Evolutionary conservation across 2,797 vertebrate species (phyloP).

Genomic region (Margarornis squamiger): DNA sequence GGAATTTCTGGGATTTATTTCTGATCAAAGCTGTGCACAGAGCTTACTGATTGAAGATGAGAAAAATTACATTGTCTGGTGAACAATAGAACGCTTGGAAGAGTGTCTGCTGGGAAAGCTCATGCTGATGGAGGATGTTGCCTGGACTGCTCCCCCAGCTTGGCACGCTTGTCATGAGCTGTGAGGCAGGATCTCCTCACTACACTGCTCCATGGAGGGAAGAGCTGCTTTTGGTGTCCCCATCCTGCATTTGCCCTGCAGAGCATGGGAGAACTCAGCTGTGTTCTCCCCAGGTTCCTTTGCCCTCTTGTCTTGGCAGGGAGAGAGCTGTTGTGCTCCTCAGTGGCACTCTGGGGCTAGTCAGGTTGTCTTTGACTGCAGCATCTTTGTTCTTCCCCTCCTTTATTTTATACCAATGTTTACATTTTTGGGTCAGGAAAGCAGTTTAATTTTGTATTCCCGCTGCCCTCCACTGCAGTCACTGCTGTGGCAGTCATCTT

Average conservation of each 20-base stretch:
- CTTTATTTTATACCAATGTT: background rate
- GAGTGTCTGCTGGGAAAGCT: background rate
- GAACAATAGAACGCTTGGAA: background rate
- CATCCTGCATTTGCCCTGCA: background rate
- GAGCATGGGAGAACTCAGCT: fast-evolving
- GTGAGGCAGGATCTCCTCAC: background rate
- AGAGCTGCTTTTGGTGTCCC: background rate
- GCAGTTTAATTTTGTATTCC: background rate
- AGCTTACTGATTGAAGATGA: background rate
- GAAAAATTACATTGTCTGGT: background rate
- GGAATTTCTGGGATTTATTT: slow-evolving; percentile 55
- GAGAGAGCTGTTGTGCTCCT: background rate
- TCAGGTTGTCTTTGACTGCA: background rate
- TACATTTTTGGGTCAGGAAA: background rate
- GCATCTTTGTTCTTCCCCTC: background rate
- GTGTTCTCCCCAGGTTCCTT: background rate
- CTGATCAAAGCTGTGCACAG: background rate
- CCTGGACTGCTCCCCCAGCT: background rate
- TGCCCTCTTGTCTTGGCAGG: fast-evolving
- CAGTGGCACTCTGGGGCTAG: fast-evolving
- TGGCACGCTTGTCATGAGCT: fast-evolving
- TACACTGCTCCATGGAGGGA: background rate
- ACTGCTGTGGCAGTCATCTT: background rate
- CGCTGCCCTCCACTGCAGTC: background rate
- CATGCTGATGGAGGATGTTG: fast-evolving